These are phyloP conservation scores for Capitulum mitella DNA, from an alignment of 2,888 invertebrate genomes.

Conservation along the genomic window DNA sequence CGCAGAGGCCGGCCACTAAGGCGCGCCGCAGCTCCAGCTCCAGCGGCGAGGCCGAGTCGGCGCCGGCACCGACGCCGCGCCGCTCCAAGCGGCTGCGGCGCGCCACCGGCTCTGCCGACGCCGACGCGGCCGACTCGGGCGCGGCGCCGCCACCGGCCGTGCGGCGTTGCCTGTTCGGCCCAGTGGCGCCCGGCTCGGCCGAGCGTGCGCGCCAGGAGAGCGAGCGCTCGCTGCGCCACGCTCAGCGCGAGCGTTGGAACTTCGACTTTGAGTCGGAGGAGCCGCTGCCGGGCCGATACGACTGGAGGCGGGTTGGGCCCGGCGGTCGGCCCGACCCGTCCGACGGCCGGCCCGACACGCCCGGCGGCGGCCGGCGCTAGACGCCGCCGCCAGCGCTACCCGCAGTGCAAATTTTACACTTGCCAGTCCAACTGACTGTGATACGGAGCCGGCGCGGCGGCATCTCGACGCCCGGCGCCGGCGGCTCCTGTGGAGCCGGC, in stretches of 20 bases:
- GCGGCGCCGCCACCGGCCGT: neutral
- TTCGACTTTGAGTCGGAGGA: constrained; percentile 17
- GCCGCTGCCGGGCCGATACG: constrained; percentile 25
- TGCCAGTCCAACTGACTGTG: constrained; percentile 24
- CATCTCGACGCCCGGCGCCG: no score
- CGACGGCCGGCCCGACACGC: neutral
- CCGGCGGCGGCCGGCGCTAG: neutral
- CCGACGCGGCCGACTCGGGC: neutral
- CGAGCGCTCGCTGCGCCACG: neutral
- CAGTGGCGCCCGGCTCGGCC: neutral
- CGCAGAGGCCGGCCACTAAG: neutral
- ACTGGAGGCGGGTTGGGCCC: constrained; percentile 21
- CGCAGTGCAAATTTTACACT: constrained; percentile 19
- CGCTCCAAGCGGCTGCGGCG: constrained; percentile 9
- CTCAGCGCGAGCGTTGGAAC: constrained; percentile 23
- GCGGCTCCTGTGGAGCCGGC: no score
- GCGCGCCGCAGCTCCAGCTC: constrained; percentile 9
- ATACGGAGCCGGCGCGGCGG: neutral
- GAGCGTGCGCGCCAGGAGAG: neutral
- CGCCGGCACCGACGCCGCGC: neutral
- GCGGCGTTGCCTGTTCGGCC: constrained; percentile 13
- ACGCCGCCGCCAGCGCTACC: neutral
- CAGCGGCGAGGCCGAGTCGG: neutral
- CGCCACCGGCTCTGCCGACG: neutral
- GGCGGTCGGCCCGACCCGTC: neutral